Evolutionary conservation across 2,888 invertebrate species (phyloP).

Genomic region (Clepsis dumicolana): DNA sequence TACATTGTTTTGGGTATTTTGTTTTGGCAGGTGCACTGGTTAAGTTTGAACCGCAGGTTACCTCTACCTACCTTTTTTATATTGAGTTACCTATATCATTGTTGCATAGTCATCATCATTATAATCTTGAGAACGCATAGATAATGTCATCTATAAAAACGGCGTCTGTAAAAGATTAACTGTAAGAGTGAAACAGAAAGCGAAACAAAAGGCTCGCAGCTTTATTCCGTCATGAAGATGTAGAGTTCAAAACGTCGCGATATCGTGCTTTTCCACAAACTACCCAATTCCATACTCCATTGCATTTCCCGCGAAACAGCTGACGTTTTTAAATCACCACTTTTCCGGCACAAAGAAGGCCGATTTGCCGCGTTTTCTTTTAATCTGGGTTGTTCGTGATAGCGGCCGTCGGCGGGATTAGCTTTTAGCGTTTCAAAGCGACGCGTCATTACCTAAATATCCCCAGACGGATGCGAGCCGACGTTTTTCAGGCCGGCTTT

Average conservation of each 20-base stretch:
- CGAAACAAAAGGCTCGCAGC: conserved; percentile 12
- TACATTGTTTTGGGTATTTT: not conserved
- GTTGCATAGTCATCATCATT: too few relatives aligned
- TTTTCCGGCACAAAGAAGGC: conserved; percentile 24
- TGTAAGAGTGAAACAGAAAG: not conserved
- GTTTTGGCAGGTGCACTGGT: too few relatives aligned
- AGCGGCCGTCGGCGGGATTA: conserved; percentile 42
- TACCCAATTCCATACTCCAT: conserved; percentile 26
- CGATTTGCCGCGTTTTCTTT: conserved; percentile 30
- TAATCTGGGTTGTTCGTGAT: conserved; percentile 44
- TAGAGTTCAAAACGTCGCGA: conserved; percentile 10
- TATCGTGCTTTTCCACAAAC: conserved; percentile 18
- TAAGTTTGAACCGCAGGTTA: too few relatives aligned
- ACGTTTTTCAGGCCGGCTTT: conserved; percentile 26
- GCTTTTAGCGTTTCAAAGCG: conserved; percentile 47
- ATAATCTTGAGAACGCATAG: too few relatives aligned
- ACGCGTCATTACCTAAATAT: conserved; percentile 45
- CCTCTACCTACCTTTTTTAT: too few relatives aligned
- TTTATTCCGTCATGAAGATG: not conserved
- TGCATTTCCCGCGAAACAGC: conserved; percentile 33
- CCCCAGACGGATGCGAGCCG: conserved; percentile 14
- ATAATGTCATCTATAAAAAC: too few relatives aligned
- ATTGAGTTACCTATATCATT: too few relatives aligned
- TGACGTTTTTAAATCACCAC: conserved; percentile 31
- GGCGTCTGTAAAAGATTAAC: not conserved